Conservation (phyloP, 1,140 invertebrate genomes). For the Apolygus lucorum region DNA sequence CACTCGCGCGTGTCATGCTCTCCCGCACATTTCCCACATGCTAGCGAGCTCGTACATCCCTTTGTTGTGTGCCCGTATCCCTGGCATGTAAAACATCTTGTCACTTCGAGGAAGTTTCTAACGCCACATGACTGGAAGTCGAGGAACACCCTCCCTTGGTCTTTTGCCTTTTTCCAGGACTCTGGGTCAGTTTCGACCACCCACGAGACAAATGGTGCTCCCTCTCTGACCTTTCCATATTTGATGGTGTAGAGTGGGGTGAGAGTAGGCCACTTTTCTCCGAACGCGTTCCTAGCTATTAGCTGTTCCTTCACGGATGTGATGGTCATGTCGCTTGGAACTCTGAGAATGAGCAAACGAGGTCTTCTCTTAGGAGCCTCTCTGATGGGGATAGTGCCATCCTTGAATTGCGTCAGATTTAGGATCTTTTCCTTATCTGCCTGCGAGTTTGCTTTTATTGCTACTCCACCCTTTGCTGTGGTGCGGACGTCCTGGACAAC, state of each 20-base stretch:
- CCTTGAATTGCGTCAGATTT: not conserved
- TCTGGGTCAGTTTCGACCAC: not conserved
- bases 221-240: not conserved
- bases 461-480: not conserved
- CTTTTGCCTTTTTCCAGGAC: not conserved
- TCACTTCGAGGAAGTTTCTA: not conserved
- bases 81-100: slow-evolving; percentile 5
- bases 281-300: not conserved
- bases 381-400: not conserved
- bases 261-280: not conserved
- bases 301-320: not conserved
- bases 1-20: slow-evolving; percentile 1
- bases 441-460: not conserved
- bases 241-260: not conserved
- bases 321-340: not conserved
- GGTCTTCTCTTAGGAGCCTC: not conserved
- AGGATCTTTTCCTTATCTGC: not conserved
- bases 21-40: not conserved
- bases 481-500: not conserved
- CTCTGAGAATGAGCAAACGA: not conserved
- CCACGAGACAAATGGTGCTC: not conserved
- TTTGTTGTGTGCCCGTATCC: slow-evolving; percentile 4
- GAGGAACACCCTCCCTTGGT: not conserved
- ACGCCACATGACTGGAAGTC: not conserved
- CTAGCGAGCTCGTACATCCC: not conserved